Percentiles rank a stretch among this genome's conserved stretches.
phyloP scores from a whole-genome alignment of 2,113 vertebrate species.

The Pyrgilauda ruficollis region DNA sequence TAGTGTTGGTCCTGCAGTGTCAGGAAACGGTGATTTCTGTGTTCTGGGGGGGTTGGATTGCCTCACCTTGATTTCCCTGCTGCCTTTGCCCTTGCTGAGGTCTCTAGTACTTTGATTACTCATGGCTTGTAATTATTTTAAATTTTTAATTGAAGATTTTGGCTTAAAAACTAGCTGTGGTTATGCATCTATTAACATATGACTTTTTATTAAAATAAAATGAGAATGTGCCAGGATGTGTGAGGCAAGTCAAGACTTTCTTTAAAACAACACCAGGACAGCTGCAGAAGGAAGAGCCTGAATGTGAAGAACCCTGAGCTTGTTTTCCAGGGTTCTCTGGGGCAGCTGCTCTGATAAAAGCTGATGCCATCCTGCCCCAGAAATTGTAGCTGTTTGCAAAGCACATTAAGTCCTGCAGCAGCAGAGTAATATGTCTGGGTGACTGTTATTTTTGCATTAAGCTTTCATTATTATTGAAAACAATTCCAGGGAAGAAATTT shows the following conservation, averaged over 20 bases:
- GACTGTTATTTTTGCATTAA: neutral
- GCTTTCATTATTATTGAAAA: slow-evolving; percentile 14
- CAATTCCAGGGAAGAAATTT: slow-evolving; percentile 21
- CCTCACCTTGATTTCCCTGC: neutral
- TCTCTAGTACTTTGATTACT: neutral
- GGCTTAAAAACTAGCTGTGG: neutral
- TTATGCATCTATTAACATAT: neutral
- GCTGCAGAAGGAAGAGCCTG: neutral
- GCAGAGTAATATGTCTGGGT: neutral
- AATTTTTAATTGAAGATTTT: neutral
- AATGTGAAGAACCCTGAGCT: neutral
- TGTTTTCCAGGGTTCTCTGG: neutral
- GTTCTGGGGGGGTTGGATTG: neutral
- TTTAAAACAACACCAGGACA: neutral
- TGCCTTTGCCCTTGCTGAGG: neutral
- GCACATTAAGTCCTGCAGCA: neutral
- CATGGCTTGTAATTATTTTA: neutral
- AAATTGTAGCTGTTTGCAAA: neutral
- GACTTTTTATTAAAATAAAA: neutral
- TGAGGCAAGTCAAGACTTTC: neutral
- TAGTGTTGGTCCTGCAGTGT: neutral
- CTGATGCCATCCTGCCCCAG: neutral
- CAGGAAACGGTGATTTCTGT: neutral
- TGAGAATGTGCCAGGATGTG: neutral
- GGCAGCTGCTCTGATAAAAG: neutral